A percentile compares a stretch with the other conserved stretches of the same genome.
Evolutionary conservation across 2,888 invertebrate species (phyloP).

Genomic region (Toxonevra muliebris): DNA sequence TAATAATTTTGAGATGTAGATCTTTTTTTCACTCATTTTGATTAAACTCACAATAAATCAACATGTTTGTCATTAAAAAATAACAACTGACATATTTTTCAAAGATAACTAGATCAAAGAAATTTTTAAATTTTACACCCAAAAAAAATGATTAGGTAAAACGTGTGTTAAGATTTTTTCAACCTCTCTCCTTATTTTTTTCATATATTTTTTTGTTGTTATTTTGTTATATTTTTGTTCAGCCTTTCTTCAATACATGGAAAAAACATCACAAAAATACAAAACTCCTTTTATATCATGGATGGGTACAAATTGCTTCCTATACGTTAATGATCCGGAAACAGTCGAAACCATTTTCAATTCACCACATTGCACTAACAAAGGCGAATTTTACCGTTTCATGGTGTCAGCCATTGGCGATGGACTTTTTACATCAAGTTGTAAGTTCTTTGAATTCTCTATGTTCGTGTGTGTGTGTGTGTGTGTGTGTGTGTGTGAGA

Average conservation of each 20-base stretch:
- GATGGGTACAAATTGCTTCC: slow-evolving; percentile 61
- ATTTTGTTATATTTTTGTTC: not conserved
- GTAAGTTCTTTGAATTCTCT: slow-evolving; percentile 39
- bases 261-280: slow-evolving; percentile 45
- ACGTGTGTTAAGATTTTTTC: no score
- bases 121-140: no score
- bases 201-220: no score
- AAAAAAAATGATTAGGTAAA: no score
- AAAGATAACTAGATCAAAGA: no score
- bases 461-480: not conserved
- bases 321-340: slow-evolving; percentile 58
- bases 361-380: slow-evolving; percentile 59
- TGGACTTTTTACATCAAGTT: slow-evolving; percentile 60
- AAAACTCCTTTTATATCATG: slow-evolving; percentile 57
- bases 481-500: not conserved
- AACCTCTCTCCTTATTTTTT: no score
- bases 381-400: slow-evolving; percentile 59
- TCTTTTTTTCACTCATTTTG: no score
- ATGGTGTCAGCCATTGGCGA: slow-evolving; percentile 58
- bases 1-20: no score
- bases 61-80: no score
- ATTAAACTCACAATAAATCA: no score
- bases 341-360: slow-evolving; percentile 59
- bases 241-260: slow-evolving; percentile 55
- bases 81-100: no score